Base-by-base conservation (phyloP, 1,140 invertebrate species). In the Drosophila cardini region DNA sequence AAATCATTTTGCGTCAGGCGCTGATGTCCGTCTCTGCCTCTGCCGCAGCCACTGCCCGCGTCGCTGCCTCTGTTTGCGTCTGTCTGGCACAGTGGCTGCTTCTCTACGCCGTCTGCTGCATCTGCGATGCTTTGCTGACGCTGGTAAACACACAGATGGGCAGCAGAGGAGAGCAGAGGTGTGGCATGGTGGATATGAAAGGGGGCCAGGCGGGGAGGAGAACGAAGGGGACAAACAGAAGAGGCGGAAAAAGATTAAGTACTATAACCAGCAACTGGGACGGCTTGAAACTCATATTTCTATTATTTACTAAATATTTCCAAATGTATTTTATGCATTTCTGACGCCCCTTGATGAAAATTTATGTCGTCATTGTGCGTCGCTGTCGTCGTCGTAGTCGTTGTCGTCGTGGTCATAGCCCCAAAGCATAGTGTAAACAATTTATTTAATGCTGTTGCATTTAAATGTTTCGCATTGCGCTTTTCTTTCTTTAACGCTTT, bases 1-100 rank as follows among this genome's bases (percentile, higher is more conserved):
- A 85, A 85, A 85, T 85, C 67, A 85, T 80, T 85, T 85, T 85
- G 78, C 81, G 82, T 85, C 81, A 80, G 74, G 68, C 80, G 55
- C 57, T 62, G 65, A 38, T 61, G 71, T 43, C n/a, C 13, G 42
- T 36, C 21, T 38, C 34, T 30, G 46, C 15, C 11, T 16, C 68
- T 76, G 50, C 10, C 16, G 6, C 38, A 13, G 36, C n/a, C 38
- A 13, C 11, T 40, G 21, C 15, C 7, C 45, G 40, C n/a, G 16
- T 42, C 42, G 45, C 65, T 56, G 56, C 64, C 71, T 53, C 80
- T 83, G 69, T 64, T 71, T 71, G 68, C 42, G 38, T 4, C 50
- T 46, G 68, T 70, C 68, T 70, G 68, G 30, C 68, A 55, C 68
- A 63, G 68, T 63, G 58, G 58, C 60, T 71, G 68, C 68, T 46